These are phyloP conservation scores for Ophion obscuratus DNA, from an alignment of 2,888 invertebrate species.

Conservation along the genomic window DNA sequence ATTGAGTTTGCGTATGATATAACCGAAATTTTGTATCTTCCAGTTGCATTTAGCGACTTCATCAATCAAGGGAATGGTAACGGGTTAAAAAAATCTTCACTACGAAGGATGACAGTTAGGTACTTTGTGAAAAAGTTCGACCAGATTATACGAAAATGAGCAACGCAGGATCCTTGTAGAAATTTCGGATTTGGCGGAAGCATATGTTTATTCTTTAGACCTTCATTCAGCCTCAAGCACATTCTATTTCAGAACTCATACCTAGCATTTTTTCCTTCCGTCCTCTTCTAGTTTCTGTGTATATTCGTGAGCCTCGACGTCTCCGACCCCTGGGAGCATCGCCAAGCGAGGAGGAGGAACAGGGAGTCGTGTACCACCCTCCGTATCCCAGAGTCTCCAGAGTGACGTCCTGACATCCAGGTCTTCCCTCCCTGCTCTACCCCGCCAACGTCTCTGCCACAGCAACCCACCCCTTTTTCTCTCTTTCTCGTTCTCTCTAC, in stretches of 20 bases:
- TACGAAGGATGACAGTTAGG: background rate
- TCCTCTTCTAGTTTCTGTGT: slow-evolving; percentile 38
- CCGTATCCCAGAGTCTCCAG: slow-evolving; percentile 77
- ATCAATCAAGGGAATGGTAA: background rate
- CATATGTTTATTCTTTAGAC: slow-evolving; percentile 15
- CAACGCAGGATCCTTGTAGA: background rate
- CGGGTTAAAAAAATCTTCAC: background rate
- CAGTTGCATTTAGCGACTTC: background rate
- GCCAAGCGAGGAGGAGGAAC: slow-evolving; percentile 41
- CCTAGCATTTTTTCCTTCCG: slow-evolving; percentile 70
- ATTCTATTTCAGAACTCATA: slow-evolving; percentile 69
- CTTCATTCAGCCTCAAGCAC: slow-evolving; percentile 18
- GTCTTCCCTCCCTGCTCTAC: slow-evolving; percentile 50
- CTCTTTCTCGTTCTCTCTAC: slow-evolving; percentile 55
- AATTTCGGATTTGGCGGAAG: slow-evolving; percentile 27
- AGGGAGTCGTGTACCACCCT: slow-evolving; percentile 78
- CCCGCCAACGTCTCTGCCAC: slow-evolving; percentile 56
- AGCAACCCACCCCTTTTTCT: slow-evolving; percentile 61
- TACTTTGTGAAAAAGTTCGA: background rate
- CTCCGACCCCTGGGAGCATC: slow-evolving; percentile 77
- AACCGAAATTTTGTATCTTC: background rate
- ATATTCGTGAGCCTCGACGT: slow-evolving; percentile 65
- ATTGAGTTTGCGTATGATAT: background rate
- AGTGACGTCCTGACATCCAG: slow-evolving; percentile 81
- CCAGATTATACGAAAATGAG: background rate